Conservation (phyloP, 1,140 invertebrate species). For the Orussus abietinus region DNA sequence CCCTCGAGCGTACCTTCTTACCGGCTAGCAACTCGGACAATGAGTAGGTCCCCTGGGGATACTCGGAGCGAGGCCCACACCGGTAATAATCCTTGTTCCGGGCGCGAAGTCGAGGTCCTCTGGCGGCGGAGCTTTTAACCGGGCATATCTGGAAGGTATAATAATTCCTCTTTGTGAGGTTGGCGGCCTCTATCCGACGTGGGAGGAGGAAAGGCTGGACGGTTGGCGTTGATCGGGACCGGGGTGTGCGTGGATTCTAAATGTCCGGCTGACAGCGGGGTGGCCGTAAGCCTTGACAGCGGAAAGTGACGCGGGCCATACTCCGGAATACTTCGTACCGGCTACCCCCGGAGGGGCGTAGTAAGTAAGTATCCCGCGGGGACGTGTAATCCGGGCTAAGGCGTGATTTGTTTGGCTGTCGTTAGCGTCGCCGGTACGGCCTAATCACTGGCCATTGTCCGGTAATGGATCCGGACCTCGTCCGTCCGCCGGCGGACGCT, state of each 20-base stretch:
- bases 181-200: too few relatives aligned
- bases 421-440: slow-evolving; percentile 34
- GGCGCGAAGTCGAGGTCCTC: too few relatives aligned
- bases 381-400: slow-evolving; percentile 39
- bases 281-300: slow-evolving; percentile 26
- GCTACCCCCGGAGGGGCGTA: slow-evolving; percentile 14
- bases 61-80: too few relatives aligned
- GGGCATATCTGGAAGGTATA: too few relatives aligned
- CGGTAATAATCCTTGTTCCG: too few relatives aligned
- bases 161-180: neutral
- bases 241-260: too few relatives aligned
- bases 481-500: too few relatives aligned
- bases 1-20: slow-evolving; percentile 24
- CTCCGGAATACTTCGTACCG: slow-evolving; percentile 1
- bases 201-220: neutral
- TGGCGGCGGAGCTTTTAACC: too few relatives aligned
- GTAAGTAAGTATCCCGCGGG: slow-evolving; percentile 33
- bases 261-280: slow-evolving; percentile 22
- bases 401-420: slow-evolving; percentile 45
- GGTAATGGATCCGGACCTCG: slow-evolving; percentile 47
- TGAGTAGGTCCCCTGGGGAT: too few relatives aligned
- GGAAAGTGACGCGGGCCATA: slow-evolving; percentile 27
- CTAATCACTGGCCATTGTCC: slow-evolving; percentile 41
- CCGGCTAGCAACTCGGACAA: too few relatives aligned
- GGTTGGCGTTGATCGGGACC: neutral